phyloP scores from a whole-genome alignment of 2,113 vertebrate species.

The Geothlypis trichas region DNA sequence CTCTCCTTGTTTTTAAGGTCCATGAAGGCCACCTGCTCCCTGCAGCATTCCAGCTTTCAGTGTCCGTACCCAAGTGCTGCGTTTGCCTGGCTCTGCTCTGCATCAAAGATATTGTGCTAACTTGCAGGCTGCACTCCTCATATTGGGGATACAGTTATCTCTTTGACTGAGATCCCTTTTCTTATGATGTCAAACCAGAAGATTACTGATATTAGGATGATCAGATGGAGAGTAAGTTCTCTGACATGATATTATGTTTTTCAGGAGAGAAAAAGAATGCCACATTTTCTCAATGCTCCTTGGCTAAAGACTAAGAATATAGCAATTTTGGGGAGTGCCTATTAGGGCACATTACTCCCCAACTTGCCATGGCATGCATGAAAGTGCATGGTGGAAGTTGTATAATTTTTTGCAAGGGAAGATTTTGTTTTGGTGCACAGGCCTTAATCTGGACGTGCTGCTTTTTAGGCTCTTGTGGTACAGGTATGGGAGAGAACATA shows the following conservation, averaged over 20 bases:
- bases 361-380: background rate
- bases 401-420: background rate
- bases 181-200: background rate
- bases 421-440: background rate
- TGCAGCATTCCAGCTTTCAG: background rate
- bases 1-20: background rate
- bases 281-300: background rate
- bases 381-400: background rate
- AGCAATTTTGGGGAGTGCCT: background rate
- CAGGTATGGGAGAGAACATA: background rate
- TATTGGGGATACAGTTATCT: rapidly evolving
- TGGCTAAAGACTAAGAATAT: background rate
- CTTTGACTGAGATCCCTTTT: background rate
- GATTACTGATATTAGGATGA: background rate
- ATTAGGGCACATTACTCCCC: background rate
- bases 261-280: background rate
- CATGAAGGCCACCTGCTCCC: background rate
- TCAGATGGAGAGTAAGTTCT: background rate
- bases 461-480: background rate
- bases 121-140: background rate
- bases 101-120: rapidly evolving
- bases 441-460: background rate
- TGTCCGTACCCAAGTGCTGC: rapidly evolving
- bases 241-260: background rate
- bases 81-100: rapidly evolving